phyloP scores from a whole-genome alignment of 2,797 vertebrate genomes.

The Danio tinwini region DNA sequence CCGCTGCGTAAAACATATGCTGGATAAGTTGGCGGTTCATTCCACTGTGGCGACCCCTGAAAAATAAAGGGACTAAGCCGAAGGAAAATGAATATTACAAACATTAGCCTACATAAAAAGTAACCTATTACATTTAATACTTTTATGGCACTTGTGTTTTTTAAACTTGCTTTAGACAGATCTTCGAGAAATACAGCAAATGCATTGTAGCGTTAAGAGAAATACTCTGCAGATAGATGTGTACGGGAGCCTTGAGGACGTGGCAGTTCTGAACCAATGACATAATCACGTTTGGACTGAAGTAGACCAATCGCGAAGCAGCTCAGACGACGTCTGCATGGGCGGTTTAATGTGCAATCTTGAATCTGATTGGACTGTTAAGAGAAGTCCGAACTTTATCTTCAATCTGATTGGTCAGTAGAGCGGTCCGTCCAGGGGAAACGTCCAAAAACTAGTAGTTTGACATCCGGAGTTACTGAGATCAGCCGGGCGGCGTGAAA shows the following conservation, averaged over 20 bases:
- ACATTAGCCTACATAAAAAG: too few species aligned
- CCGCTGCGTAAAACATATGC: too few species aligned
- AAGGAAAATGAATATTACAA: too few species aligned
- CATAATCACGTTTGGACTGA: slow-evolving; percentile 62
- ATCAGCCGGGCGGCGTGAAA: slow-evolving; percentile 27
- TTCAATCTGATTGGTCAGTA: slow-evolving; percentile 50
- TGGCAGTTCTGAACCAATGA: slow-evolving; percentile 90
- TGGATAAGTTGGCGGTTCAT: too few species aligned
- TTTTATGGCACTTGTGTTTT: too few species aligned
- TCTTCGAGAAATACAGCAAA: too few species aligned
- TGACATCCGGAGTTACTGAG: slow-evolving; percentile 34
- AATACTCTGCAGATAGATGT: neutral
- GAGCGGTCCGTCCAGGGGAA: slow-evolving; percentile 8
- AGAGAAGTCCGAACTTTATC: neutral
- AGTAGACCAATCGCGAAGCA: slow-evolving; percentile 73
- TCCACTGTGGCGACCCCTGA: too few species aligned
- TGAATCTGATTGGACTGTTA: slow-evolving; percentile 50
- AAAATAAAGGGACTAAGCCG: too few species aligned
- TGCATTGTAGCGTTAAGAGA: too few species aligned
- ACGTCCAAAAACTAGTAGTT: neutral
- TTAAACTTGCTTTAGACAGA: too few species aligned
- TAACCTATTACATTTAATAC: too few species aligned
- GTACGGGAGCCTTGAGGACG: slow-evolving; percentile 79
- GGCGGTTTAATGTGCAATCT: neutral
- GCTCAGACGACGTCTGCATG: neutral